Conservation (phyloP, 23 tunicate genomes). For the Ascidia mentula region DNA sequence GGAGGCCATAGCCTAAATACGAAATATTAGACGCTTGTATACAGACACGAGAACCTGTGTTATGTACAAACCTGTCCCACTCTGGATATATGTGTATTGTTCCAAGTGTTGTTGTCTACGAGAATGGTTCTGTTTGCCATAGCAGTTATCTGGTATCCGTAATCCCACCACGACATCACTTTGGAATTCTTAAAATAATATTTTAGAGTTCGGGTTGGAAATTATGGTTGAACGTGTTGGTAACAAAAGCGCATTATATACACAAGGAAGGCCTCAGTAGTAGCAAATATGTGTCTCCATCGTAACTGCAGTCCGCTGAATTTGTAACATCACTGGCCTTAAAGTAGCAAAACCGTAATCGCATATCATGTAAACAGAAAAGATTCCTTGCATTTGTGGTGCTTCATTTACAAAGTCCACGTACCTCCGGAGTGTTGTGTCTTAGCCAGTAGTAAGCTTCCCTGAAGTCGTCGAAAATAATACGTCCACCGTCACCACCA, state of each 20-base stretch:
- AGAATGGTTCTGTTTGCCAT: slow-evolving; percentile 98
- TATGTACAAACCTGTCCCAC: slow-evolving; percentile 83
- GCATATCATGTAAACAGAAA: neutral
- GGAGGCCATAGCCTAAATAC: slow-evolving; percentile 89
- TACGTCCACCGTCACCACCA: slow-evolving; percentile 94
- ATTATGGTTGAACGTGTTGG: too few species aligned
- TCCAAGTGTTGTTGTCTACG: slow-evolving; percentile 99
- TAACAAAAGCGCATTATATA: neutral
- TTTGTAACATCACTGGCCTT: slow-evolving; percentile 34
- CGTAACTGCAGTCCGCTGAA: slow-evolving; percentile 41
- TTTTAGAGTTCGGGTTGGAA: neutral
- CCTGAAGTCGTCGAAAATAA: slow-evolving; percentile 98
- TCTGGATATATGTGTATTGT: slow-evolving; percentile 97
- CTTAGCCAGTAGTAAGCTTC: slow-evolving; percentile 99
- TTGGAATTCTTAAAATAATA: slow-evolving; percentile 75
- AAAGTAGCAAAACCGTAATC: neutral
- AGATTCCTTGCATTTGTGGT: slow-evolving; percentile 31
- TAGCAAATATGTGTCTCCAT: slow-evolving; percentile 38
- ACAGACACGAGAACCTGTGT: neutral
- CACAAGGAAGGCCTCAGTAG: slow-evolving; percentile 35
- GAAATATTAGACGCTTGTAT: neutral
- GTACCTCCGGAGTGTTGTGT: slow-evolving; percentile 94
- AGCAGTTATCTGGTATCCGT: slow-evolving; percentile 98
- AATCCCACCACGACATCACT: slow-evolving; percentile 99
- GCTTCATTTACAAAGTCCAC: neutral